Conservation (phyloP, 2,888 invertebrate genomes). For the Andricus curvator region DNA sequence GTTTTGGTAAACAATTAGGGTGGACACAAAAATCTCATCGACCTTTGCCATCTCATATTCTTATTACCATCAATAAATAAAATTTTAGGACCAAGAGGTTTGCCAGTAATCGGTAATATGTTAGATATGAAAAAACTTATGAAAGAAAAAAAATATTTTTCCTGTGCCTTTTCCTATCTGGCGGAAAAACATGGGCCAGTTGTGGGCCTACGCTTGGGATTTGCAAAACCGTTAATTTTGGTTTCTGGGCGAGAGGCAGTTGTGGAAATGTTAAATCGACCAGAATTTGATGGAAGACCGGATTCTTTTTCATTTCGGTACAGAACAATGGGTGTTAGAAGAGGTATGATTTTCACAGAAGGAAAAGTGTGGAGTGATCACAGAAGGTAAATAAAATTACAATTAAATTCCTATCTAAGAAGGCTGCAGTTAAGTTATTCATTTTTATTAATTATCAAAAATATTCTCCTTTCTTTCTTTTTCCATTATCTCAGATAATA, state of each 20-base stretch:
- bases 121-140: constrained; percentile 75
- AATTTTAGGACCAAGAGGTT: constrained; percentile 79
- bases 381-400: constrained; percentile 75
- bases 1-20: no score
- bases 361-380: constrained; percentile 85
- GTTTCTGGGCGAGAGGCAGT: constrained; percentile 83
- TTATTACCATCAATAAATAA: constrained; percentile 11
- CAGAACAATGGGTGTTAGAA: constrained; percentile 83
- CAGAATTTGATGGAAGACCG: constrained; percentile 86
- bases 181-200: constrained; percentile 83
- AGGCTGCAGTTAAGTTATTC: no score
- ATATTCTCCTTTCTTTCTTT: no score
- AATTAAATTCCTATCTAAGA: neutral
- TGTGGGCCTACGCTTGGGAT: constrained; percentile 83
- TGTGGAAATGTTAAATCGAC: constrained; percentile 81
- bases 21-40: no score
- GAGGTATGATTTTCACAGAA: constrained; percentile 85
- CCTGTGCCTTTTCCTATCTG: constrained; percentile 82
- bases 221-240: constrained; percentile 80
- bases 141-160: constrained; percentile 79
- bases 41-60: no score
- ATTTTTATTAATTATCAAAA: no score
- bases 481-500: no score
- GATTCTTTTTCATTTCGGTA: constrained; percentile 84
- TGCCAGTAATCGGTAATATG: constrained; percentile 81